Evolutionary conservation across 2,113 vertebrate species (phyloP).

Genomic region (Ariopsis seemanni): DNA sequence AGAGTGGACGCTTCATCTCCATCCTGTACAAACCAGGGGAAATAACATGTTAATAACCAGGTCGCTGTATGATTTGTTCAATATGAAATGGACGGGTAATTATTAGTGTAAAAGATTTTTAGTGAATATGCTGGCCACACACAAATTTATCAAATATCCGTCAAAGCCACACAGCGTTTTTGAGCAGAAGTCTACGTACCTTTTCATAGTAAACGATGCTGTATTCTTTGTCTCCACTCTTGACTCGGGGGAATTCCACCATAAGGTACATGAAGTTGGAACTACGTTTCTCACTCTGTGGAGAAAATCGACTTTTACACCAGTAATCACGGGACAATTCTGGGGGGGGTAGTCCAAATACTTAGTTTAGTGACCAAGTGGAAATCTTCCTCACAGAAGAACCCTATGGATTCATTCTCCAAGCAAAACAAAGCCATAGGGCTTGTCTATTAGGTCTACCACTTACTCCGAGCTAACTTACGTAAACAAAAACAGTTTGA

Average conservation of each 20-base stretch:
- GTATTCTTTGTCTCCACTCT: slow-evolving; percentile 90
- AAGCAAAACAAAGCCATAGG: too few relatives aligned
- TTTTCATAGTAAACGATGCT: slow-evolving; percentile 98
- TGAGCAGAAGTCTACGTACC: slow-evolving; percentile 67
- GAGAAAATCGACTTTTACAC: slow-evolving; percentile 25
- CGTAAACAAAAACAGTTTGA: too few relatives aligned
- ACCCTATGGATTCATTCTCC: too few relatives aligned
- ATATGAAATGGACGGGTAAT: not conserved
- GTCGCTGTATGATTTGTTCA: not conserved
- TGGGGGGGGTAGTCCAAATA: too few relatives aligned
- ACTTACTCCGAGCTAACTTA: too few relatives aligned
- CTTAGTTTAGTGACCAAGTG: too few relatives aligned
- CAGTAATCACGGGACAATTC: not conserved
- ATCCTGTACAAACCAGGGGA: slow-evolving; percentile 72
- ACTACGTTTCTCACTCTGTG: slow-evolving; percentile 94
- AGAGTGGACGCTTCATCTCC: slow-evolving; percentile 87
- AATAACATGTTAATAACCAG: slow-evolving; percentile 7
- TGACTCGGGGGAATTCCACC: slow-evolving; percentile 97
- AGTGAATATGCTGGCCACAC: not conserved
- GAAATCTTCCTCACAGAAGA: too few relatives aligned
- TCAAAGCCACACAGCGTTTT: not conserved
- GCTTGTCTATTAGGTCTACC: too few relatives aligned
- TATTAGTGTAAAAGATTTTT: not conserved
- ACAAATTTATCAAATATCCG: not conserved
- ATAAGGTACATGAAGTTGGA: slow-evolving; percentile 99